phyloP scores from a whole-genome alignment of 2,888 invertebrate genomes.

The Chymomyza procnemis region DNA sequence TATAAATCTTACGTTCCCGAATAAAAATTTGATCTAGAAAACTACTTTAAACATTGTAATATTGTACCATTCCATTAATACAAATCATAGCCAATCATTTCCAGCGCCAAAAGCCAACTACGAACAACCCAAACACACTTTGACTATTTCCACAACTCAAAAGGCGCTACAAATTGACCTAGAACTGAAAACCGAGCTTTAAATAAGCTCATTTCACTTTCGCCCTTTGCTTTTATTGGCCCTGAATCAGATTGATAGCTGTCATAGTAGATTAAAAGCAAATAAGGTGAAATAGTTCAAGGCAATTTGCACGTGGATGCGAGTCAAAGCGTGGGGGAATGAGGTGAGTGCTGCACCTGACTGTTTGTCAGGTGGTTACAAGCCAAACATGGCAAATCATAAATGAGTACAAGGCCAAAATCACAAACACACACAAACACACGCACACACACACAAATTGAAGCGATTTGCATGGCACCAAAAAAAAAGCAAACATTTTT shows the following conservation, averaged over 20 bases:
- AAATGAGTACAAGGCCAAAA: slow-evolving; percentile 53
- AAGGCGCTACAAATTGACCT: neutral
- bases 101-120: neutral
- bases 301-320: slow-evolving; percentile 19
- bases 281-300: slow-evolving; percentile 52
- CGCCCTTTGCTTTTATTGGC: neutral
- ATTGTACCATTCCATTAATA: neutral
- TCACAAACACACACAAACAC: slow-evolving; percentile 17
- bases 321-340: neutral
- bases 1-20: too few relatives aligned
- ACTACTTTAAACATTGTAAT: neutral
- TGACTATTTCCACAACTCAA: neutral
- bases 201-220: slow-evolving; percentile 8
- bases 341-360: neutral
- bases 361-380: slow-evolving; percentile 1
- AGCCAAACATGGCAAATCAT: slow-evolving; percentile 27
- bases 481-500: neutral
- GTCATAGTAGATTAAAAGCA: slow-evolving; percentile 60
- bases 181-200: neutral
- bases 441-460: neutral
- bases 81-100: neutral
- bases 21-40: too few relatives aligned
- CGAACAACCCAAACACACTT: neutral
- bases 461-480: neutral
- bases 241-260: slow-evolving; percentile 30